A percentile compares a stretch with the other conserved stretches of the same genome.
Evolutionary conservation across 2,888 invertebrate genomes (phyloP).

Genomic region (Imbricaverruca yamaguchii): DNA sequence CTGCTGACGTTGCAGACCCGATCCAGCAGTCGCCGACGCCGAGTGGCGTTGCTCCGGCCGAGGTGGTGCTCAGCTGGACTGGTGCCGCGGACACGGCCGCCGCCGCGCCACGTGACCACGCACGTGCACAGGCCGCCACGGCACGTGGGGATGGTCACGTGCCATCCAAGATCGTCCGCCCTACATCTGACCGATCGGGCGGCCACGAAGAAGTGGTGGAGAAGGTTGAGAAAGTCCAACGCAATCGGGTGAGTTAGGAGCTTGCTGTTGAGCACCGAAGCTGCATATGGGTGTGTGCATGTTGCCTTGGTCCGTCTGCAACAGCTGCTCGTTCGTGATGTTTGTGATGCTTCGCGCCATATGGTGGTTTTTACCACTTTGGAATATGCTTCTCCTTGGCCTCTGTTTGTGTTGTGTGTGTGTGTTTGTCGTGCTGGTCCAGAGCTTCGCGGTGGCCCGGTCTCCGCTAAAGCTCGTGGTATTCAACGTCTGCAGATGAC

Average conservation of each 20-base stretch:
- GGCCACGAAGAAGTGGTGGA: neutral
- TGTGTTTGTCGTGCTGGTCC: neutral
- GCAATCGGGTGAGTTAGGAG: neutral
- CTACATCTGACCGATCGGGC: neutral
- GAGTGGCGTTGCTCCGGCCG: no score
- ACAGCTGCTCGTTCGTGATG: neutral
- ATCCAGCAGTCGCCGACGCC: neutral
- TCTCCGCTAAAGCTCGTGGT: no score
- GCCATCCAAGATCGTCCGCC: no score
- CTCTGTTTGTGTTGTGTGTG: neutral
- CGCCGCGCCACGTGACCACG: no score
- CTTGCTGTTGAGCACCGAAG: no score
- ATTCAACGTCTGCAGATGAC: neutral
- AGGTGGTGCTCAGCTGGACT: no score
- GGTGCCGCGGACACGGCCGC: no score
- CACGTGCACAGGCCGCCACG: no score
- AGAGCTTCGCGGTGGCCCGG: neutral
- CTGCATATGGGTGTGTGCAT: no score
- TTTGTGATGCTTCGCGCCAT: neutral
- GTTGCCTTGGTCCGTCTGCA: neutral
- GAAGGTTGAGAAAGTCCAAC: neutral
- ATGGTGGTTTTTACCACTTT: no score
- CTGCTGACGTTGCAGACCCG: neutral
- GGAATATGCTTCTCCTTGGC: neutral
- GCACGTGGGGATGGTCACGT: no score